A percentile compares a stretch with the other conserved stretches of the same genome.
Evolutionary conservation across 1,140 invertebrate species (phyloP).

Genomic region (Halictus rubicundus): DNA sequence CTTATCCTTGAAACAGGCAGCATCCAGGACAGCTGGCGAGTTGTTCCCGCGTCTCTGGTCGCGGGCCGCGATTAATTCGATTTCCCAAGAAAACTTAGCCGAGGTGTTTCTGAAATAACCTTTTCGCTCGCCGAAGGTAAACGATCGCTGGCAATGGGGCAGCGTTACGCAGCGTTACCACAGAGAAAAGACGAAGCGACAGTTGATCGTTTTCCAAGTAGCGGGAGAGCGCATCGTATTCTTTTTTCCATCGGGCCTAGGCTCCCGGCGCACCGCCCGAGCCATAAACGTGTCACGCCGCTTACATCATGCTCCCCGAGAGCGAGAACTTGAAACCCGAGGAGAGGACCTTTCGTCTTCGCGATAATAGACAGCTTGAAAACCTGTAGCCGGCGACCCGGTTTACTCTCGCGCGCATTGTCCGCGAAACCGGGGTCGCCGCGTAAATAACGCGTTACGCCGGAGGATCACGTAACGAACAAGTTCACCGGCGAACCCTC

Average conservation of each 20-base stretch:
- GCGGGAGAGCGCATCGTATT: background rate
- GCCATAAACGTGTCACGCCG: background rate
- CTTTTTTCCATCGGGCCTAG: background rate
- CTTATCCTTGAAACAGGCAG: too few species aligned
- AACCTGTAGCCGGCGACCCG: slow-evolving; percentile 16
- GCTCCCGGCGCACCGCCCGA: background rate
- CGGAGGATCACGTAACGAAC: slow-evolving; percentile 17
- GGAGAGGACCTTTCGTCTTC: slow-evolving; percentile 11
- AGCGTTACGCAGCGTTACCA: background rate
- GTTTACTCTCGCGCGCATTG: slow-evolving; percentile 9
- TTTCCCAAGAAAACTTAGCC: slow-evolving; percentile 2
- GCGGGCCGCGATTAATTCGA: background rate
- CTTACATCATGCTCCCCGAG: background rate
- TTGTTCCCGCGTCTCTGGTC: too few species aligned
- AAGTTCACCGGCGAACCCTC: background rate
- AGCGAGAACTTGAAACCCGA: background rate
- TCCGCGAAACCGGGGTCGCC: slow-evolving; percentile 4
- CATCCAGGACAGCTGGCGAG: too few species aligned
- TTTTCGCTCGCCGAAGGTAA: slow-evolving; percentile 16
- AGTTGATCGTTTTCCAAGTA: slow-evolving; percentile 8
- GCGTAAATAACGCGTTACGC: slow-evolving; percentile 23
- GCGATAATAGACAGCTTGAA: slow-evolving; percentile 5
- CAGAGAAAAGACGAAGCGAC: background rate
- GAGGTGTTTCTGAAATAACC: slow-evolving; percentile 21
- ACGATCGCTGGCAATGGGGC: background rate